Evolutionary conservation across 2,113 vertebrate genomes (phyloP), one percentile per base, ranked within the genome.

Genomic region (Hiodon alosoides): DNA sequence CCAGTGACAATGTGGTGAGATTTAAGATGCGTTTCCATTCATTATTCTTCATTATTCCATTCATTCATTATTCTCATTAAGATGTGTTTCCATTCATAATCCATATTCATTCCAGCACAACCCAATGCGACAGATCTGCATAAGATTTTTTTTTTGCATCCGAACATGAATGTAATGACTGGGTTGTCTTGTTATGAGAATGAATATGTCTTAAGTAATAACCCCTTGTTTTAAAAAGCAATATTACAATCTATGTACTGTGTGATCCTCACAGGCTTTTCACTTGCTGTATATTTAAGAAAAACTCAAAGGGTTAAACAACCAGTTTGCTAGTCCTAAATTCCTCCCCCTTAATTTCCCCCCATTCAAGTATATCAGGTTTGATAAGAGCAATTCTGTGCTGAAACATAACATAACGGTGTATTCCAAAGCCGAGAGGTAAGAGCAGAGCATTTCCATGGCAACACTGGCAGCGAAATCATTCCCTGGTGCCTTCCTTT

Each of bases 371-470:
- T 4, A 14, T 50, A 75, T 68, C 64, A 5, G 54, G 47, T 66
- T 52, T 64, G 51, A 60, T 60, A 55, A 4, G 4, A 59, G 73
- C 47, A 47, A 59, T 67, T 67, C 64, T 47, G 53, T 58, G 14
- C 64, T 16, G 73, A 52, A 51, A 50, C 65, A 9, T 7, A 17
- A 54, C 58, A 51, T 16, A 6, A 75, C 46, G 54, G 69, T 46
- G 53, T 71, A 62, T 75, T 51, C 68, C 55, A 61, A 73, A 79
- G 60, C 67, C 66, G 17, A 66, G 48, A 69, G 75, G 70, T 71
- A 52, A 65, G 77, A 78, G 69, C 76, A 48, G 48, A 52, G 53
- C 74, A 78, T 86, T 75, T 69, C 83, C 79, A 86, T 86, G 78
- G 84, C 81, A 84, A 86, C 82, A 78, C 73, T 7, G 50, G 76